These are phyloP conservation scores for Macrobrachium nipponense DNA, from an alignment of 1,140 invertebrate genomes.

Conservation along the genomic window DNA sequence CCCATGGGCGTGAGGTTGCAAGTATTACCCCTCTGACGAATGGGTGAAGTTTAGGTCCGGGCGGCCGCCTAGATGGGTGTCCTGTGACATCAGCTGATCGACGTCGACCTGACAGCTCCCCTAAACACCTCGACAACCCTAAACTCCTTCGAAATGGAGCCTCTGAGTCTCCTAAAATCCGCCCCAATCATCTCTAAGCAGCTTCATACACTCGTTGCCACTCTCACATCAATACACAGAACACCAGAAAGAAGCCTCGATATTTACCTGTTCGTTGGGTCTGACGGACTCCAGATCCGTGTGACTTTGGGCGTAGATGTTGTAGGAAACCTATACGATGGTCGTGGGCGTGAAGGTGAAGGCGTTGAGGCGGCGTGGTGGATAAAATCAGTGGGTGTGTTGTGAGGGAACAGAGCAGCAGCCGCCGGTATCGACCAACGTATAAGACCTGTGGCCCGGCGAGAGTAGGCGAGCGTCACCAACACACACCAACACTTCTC, in stretches of 20 bases:
- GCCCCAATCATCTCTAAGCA: too few species aligned
- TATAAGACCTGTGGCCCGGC: slow-evolving; percentile 40
- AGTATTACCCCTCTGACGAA: too few species aligned
- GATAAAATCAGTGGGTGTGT: slow-evolving; percentile 58
- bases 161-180: neutral
- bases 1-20: slow-evolving; percentile 8
- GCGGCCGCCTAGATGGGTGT: too few species aligned
- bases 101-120: neutral
- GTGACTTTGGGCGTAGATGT: slow-evolving; percentile 29
- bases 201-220: neutral
- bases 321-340: slow-evolving; percentile 34
- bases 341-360: slow-evolving; percentile 44
- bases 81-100: slow-evolving; percentile 7
- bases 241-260: slow-evolving; percentile 7
- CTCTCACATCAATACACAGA: neutral
- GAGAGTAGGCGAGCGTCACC: slow-evolving; percentile 54
- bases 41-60: too few species aligned
- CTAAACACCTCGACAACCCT: neutral
- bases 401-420: slow-evolving; percentile 47
- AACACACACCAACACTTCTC: slow-evolving; percentile 32
- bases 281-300: slow-evolving; percentile 54
- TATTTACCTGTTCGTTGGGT: slow-evolving; percentile 45
- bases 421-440: slow-evolving; percentile 56
- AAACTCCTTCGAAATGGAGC: too few species aligned
- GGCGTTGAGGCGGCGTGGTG: slow-evolving; percentile 56